A percentile compares a stretch with the other conserved stretches of the same genome.
Evolutionary conservation across 2,797 vertebrate genomes (phyloP).

Genomic region (Diplodus sargus): DNA sequence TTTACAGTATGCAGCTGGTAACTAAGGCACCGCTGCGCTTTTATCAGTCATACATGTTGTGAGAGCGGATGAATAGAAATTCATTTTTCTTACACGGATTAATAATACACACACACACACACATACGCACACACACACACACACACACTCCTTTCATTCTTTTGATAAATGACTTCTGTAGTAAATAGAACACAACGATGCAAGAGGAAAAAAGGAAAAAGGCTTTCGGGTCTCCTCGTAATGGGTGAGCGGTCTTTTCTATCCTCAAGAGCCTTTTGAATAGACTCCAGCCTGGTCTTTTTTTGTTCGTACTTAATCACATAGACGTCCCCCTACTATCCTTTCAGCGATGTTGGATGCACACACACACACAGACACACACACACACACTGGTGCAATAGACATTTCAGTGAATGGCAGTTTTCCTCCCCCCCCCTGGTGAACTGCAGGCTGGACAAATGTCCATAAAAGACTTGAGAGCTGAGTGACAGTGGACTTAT

Average conservation of each 20-base stretch:
- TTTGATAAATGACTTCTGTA: constrained; percentile 62
- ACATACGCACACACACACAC: constrained; percentile 55
- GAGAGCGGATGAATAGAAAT: constrained; percentile 55
- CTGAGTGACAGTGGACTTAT: constrained; percentile 17
- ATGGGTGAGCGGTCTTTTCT: constrained; percentile 65
- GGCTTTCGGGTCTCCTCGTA: constrained; percentile 60
- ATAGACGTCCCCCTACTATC: constrained; percentile 47
- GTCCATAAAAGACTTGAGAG: constrained; percentile 22
- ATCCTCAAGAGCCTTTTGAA: constrained; percentile 69
- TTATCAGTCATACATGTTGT: constrained; percentile 45
- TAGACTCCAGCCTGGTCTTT: constrained; percentile 63
- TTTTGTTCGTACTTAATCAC: constrained; percentile 47
- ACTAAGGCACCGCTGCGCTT: constrained; percentile 51
- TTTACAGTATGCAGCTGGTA: constrained; percentile 56
- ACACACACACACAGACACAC: constrained; percentile 21
- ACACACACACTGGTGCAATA: constrained; percentile 23
- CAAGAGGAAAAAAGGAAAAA: constrained; percentile 41
- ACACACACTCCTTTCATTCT: constrained; percentile 54
- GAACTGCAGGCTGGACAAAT: constrained; percentile 34
- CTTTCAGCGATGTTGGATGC: constrained; percentile 47
- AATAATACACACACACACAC: constrained; percentile 55
- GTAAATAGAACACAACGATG: constrained; percentile 53
- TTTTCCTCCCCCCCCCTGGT: constrained; percentile 30
- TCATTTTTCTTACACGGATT: constrained; percentile 43
- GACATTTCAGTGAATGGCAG: constrained; percentile 49